phyloP scores from a whole-genome alignment of 2,113 vertebrate species.

The Corythornis vintsioides region DNA sequence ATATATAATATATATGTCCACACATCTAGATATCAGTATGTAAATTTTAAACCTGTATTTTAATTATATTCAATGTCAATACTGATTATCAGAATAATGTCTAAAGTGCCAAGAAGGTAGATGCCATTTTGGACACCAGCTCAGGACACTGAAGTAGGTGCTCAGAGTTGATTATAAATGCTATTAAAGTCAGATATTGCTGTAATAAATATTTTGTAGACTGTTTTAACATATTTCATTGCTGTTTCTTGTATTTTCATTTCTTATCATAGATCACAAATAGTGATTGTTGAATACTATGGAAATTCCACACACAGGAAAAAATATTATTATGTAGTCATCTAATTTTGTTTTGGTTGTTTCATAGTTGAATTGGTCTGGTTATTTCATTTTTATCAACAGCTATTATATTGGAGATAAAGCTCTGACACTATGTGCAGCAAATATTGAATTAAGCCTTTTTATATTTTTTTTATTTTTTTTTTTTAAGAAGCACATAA shows the following conservation, averaged over 20 bases:
- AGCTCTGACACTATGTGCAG: not conserved
- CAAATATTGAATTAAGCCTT: not conserved
- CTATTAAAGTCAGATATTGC: not conserved
- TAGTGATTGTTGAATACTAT: not conserved
- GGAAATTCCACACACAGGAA: not conserved
- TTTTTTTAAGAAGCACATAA: not conserved
- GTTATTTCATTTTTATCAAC: not conserved
- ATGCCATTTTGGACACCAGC: not conserved
- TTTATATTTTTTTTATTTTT: not conserved
- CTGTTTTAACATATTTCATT: not conserved
- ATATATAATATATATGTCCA: rapidly evolving
- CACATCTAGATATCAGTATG: not conserved
- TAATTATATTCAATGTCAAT: not conserved
- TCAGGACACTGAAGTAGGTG: not conserved
- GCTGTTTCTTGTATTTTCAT: not conserved
- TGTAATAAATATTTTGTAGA: not conserved
- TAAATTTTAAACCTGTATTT: not conserved
- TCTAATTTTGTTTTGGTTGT: not conserved
- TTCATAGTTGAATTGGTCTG: not conserved
- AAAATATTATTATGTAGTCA: not conserved
- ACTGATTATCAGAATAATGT: not conserved
- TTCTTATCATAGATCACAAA: not conserved
- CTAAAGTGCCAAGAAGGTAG: not conserved
- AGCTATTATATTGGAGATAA: not conserved
- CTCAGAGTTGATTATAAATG: not conserved